Evolutionary conservation across 2,113 vertebrate species (phyloP), one percentile per base, ranked within the genome.

Genomic region (Pelmatolapia mariae): DNA sequence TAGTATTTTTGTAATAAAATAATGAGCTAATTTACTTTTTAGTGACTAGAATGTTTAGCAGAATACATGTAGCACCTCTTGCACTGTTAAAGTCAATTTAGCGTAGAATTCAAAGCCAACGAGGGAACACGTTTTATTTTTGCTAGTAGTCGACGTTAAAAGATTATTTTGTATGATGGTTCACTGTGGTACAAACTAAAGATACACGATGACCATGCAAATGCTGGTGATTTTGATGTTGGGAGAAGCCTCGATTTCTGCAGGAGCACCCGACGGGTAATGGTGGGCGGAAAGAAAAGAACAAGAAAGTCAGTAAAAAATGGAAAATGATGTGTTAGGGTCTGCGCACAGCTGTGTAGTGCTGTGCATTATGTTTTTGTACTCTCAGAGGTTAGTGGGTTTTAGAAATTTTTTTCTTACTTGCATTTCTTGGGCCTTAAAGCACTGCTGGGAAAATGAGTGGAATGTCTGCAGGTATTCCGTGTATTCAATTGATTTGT

Each of bases 1-100:
- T 94, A 94, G 94, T 95, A 95, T 94, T 95, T 96, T 96, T 96
- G 81, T 95, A 95, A 92, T 87, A 66, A 76, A 87, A 83, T 86
- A 43, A 87, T 82, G 53, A 89, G 89, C 59, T 56, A 47, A 84
- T 92, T 89, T 87, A 80, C 89, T 87, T 90, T 90, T 78, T 93
- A 93, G 91, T 50, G 79, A 80, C 79, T 94, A 94, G 92, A 92
- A 89, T 87, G 87, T 91, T 85, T 36, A 91, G 89, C 87, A 85
- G 73, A 86, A 83, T 61, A 86, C 85, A 89, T 90, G 91, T 94
- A 95, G 92, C 89, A 79, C 22, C 52, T 89, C 45, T 89, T 91
- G 93, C 93, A 93, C 93, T 86, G 71, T 91, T 86, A 45, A 87
- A 54, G 79, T 82, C 90, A 66, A 73, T 92, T 80, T 73, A 91